A percentile compares a stretch with the other conserved stretches of the same genome.
phyloP scores from a whole-genome alignment of 2,888 invertebrate species.

The Altica lythri region DNA sequence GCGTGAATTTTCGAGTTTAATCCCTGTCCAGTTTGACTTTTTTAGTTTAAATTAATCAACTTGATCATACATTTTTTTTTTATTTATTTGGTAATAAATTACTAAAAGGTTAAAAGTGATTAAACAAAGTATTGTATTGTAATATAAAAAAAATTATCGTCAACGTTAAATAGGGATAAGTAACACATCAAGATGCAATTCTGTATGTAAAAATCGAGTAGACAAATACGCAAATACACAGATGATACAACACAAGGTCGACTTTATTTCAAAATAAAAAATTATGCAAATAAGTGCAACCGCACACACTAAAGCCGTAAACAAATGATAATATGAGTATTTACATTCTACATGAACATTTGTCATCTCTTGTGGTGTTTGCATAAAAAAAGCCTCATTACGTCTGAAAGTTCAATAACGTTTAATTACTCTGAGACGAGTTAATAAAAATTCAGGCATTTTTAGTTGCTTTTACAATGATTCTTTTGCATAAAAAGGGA shows the following conservation, averaged over 20 bases:
- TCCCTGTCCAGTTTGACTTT: no score
- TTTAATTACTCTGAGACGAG: slow-evolving; percentile 1
- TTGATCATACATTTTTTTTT: no score
- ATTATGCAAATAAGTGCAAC: slow-evolving; percentile 32
- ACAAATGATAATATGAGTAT: slow-evolving; percentile 23
- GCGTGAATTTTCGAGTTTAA: no score
- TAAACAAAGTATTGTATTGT: no score
- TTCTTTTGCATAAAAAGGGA: no score
- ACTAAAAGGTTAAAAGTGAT: no score
- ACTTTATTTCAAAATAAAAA: slow-evolving; percentile 28
- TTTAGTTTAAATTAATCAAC: no score
- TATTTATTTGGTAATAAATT: no score
- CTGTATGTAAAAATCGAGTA: no score
- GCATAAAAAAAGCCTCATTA: slow-evolving; percentile 12
- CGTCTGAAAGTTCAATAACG: slow-evolving; percentile 16
- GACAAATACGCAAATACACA: slow-evolving; percentile 16
- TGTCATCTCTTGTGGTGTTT: slow-evolving; percentile 11
- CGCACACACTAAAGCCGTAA: slow-evolving; percentile 21
- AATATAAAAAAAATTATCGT: no score
- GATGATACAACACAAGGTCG: slow-evolving; percentile 34
- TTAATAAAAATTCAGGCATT: no score
- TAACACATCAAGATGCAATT: neutral
- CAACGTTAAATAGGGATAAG: neutral
- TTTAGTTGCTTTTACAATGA: no score
- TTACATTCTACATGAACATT: slow-evolving; percentile 14